Evolutionary conservation across 2,113 vertebrate genomes (phyloP), one percentile per base, ranked within the genome.

Genomic region (Entomyzon cyanotis): DNA sequence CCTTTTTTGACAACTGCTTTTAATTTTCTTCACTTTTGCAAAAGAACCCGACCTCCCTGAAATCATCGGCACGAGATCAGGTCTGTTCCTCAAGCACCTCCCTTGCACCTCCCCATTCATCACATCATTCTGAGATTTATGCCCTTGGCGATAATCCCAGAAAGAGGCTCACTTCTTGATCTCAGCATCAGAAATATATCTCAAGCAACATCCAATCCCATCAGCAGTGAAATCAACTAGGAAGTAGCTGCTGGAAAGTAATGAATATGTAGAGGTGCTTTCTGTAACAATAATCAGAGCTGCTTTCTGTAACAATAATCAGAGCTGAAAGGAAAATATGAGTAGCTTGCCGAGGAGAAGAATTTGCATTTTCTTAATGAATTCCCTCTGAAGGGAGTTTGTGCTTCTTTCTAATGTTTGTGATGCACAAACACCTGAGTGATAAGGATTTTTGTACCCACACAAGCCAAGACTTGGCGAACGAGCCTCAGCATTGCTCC

Each of bases 281-380:
- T 73, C 50, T 59, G 11, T 77, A 77, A 74, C 0, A 23, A 78
- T 47, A 52, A 63, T 71, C 42, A 49, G 56, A 83, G 47, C 11
- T 49, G 55, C 17, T 73, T 76, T 73, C 50, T 59, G 11, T 77
- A 77, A 74, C 0, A 23, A 78, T 47, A 52, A 63, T 71, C 42
- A 49, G 56, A 83, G 47, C 11, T 49, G 55, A 96, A 88, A 59
- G 47, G 56, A 88, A 92, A 37, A 41, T 52, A 9, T 3, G 53
- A 78, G 60, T 15, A 88, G 5, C 30, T 91, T 83, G 42, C 53
- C 2, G 14, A 80, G 82, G 56, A 88, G 79, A 44, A 46, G 27
- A 85, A 94, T 92, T 81, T 77, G 28, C 37, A 65, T 90, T 92
- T 86, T 77, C 47, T 42, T 82, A 75, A 91, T 53, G 17, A 89